Conservation (phyloP, 2,888 invertebrate species). For the Allolobophora icterica region DNA sequence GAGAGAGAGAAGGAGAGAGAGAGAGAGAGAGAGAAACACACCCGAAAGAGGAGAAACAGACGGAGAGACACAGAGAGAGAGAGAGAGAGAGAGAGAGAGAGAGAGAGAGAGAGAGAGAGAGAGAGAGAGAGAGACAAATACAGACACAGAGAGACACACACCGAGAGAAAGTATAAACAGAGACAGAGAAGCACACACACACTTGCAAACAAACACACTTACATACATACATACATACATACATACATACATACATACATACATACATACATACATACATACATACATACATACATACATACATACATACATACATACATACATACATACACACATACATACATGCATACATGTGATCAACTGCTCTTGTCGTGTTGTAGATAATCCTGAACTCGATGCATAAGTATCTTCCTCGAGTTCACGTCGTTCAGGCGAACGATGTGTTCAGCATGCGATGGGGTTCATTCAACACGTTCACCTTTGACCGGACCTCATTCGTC, state of each 20-base stretch:
- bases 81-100: background rate
- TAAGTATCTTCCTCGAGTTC: constrained; percentile 65
- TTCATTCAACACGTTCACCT: constrained; percentile 63
- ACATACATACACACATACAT: too few relatives aligned
- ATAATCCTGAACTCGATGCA: constrained; percentile 67
- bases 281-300: too few relatives aligned
- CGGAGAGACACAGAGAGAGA: background rate
- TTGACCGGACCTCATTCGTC: constrained; percentile 64
- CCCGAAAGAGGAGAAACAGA: background rate
- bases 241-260: too few relatives aligned
- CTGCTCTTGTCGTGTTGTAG: constrained; percentile 48
- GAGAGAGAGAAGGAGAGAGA: background rate
- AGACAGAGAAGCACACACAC: too few relatives aligned
- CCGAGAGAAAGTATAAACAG: too few relatives aligned
- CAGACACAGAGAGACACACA: too few relatives aligned
- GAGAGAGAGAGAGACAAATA: background rate
- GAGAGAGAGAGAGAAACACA: background rate
- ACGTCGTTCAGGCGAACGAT: constrained; percentile 70
- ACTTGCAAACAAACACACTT: too few relatives aligned
- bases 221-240: too few relatives aligned
- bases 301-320: too few relatives aligned
- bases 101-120: background rate
- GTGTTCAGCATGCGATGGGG: constrained; percentile 68
- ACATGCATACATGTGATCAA: background rate
- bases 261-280: too few relatives aligned